These are phyloP conservation scores for Chalcosyrphus nemorum DNA, from an alignment of 2,888 invertebrate genomes.

Conservation along the genomic window DNA sequence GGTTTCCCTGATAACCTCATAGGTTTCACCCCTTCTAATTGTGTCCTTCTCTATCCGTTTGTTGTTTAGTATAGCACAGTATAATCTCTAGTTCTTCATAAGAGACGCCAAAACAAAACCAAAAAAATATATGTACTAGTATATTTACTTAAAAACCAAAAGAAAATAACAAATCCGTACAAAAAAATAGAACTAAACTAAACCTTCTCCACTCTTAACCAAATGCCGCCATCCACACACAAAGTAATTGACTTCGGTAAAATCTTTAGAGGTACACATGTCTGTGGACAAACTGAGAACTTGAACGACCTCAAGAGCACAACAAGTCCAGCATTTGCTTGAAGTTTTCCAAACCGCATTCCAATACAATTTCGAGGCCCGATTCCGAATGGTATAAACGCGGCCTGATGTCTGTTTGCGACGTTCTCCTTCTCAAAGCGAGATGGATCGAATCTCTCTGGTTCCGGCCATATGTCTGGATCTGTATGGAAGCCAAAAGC, in stretches of 20 bases:
- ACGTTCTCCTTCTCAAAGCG: constrained; percentile 84
- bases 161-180: too few relatives aligned
- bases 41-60: too few relatives aligned
- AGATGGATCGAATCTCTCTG: constrained; percentile 85
- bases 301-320: constrained; percentile 74
- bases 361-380: constrained; percentile 80
- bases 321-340: constrained; percentile 76
- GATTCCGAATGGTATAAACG: constrained; percentile 79
- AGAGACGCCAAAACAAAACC: too few relatives aligned
- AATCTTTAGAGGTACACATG: not conserved
- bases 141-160: too few relatives aligned
- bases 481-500: constrained; percentile 84
- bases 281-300: constrained; percentile 60
- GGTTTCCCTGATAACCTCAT: too few relatives aligned
- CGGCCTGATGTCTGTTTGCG: constrained; percentile 80
- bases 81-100: too few relatives aligned
- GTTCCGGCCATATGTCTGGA: constrained; percentile 82
- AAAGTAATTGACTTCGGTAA: not conserved
- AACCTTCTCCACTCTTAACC: not conserved
- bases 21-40: too few relatives aligned
- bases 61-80: too few relatives aligned
- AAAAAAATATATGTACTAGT: too few relatives aligned
- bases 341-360: constrained; percentile 78
- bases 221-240: not conserved
- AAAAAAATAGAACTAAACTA: not conserved